Conservation (phyloP, 2,888 invertebrate genomes). For the Melinaea marsaeus region DNA sequence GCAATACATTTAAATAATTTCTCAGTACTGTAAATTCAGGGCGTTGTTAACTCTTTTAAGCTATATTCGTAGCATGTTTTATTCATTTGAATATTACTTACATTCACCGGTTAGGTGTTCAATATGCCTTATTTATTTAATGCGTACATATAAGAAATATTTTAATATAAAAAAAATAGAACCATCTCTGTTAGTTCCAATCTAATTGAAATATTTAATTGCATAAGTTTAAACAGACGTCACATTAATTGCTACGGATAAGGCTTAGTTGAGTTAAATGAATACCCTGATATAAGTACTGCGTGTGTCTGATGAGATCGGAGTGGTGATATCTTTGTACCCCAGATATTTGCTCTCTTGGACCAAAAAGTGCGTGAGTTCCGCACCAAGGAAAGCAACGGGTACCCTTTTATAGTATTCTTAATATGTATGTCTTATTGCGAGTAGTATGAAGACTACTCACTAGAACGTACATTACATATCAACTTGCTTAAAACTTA, state of each 20-base stretch:
- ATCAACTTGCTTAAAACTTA: slow-evolving; percentile 42
- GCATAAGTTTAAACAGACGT: too few relatives aligned
- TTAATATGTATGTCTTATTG: slow-evolving; percentile 8
- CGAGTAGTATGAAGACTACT: background rate
- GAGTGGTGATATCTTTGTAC: background rate
- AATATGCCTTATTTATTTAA: too few relatives aligned
- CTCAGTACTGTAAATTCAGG: slow-evolving; percentile 48
- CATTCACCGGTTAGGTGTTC: background rate
- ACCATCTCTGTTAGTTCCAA: too few relatives aligned
- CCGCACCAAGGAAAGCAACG: background rate
- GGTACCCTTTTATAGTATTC: slow-evolving; percentile 6
- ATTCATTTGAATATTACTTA: background rate
- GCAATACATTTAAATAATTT: slow-evolving; percentile 37
- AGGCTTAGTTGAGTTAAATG: too few relatives aligned
- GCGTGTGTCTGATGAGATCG: background rate
- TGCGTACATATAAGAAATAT: too few relatives aligned
- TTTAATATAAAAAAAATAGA: too few relatives aligned
- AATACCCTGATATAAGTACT: too few relatives aligned
- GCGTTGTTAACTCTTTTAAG: slow-evolving; percentile 53
- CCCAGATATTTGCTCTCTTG: background rate
- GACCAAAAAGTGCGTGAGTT: background rate
- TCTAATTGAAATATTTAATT: too few relatives aligned
- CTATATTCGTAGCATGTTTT: slow-evolving; percentile 15
- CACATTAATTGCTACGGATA: too few relatives aligned
- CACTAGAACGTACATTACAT: slow-evolving; percentile 42